phyloP scores from a whole-genome alignment of 2,113 vertebrate genomes.

The Peromyscus californicus region DNA sequence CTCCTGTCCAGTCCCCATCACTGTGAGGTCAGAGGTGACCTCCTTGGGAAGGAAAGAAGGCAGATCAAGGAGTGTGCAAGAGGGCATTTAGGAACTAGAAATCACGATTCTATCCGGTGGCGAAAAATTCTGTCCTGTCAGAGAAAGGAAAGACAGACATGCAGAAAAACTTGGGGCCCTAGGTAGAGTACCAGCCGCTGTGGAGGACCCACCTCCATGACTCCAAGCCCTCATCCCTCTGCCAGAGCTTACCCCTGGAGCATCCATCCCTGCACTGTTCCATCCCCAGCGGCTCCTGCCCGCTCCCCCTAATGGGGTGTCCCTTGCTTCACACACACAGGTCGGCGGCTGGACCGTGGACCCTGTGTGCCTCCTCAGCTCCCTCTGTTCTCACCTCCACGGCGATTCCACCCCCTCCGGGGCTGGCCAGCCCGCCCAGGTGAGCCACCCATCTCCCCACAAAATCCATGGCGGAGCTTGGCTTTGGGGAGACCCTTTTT shows the following conservation, averaged over 20 bases:
- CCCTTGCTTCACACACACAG: slow-evolving; percentile 84
- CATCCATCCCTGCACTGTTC: neutral
- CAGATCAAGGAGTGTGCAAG: neutral
- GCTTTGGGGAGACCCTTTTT: slow-evolving; percentile 67
- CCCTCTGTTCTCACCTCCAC: slow-evolving; percentile 85
- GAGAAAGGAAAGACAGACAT: neutral
- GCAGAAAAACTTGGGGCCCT: neutral
- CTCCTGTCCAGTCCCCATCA: neutral
- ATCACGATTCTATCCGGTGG: neutral
- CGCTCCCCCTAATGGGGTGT: slow-evolving; percentile 85
- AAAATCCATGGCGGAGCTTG: slow-evolving; percentile 57
- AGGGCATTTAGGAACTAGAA: neutral
- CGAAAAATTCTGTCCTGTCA: neutral
- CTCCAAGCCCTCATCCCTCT: neutral
- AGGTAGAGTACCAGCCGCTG: neutral
- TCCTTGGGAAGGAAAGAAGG: neutral
- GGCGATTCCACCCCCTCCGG: slow-evolving; percentile 83
- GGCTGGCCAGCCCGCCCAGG: slow-evolving; percentile 84
- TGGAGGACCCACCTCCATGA: neutral
- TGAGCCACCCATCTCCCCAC: slow-evolving; percentile 79
- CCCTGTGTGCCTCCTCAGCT: slow-evolving; percentile 85
- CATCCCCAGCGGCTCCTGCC: slow-evolving; percentile 77
- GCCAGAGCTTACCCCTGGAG: neutral
- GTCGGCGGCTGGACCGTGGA: slow-evolving; percentile 85
- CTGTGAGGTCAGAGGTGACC: neutral